A percentile compares a stretch with the other conserved stretches of the same genome.
These are phyloP conservation scores for Stegodyphus dumicola DNA, from an alignment of 1,140 invertebrate genomes.

Conservation along the genomic window DNA sequence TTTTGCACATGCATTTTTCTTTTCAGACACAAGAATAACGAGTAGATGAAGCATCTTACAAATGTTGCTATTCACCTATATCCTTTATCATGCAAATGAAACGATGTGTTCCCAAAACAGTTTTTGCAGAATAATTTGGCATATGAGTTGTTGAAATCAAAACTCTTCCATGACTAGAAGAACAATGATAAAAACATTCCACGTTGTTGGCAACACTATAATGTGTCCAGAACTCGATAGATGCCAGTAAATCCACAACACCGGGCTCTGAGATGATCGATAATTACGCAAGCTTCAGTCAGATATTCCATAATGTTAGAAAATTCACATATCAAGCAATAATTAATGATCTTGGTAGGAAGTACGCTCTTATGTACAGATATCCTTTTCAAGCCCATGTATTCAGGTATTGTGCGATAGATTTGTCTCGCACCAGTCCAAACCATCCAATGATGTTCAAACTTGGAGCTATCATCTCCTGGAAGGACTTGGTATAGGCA, in stretches of 20 bases:
- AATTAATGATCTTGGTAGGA: constrained; percentile 67
- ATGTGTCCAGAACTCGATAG: constrained; percentile 27
- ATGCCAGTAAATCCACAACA: constrained; percentile 78
- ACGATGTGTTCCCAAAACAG: too few species aligned
- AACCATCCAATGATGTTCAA: constrained; percentile 55
- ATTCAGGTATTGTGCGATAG: constrained; percentile 26
- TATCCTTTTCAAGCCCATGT: constrained; percentile 44
- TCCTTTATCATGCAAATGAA: too few species aligned
- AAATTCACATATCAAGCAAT: constrained; percentile 89
- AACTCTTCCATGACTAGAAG: too few species aligned
- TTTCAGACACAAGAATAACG: too few species aligned
- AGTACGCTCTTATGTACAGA: constrained; percentile 43
- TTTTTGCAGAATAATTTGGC: too few species aligned
- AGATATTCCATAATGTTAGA: constrained; percentile 87
- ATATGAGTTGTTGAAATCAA: too few species aligned
- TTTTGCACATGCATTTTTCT: too few species aligned
- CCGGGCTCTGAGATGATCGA: constrained; percentile 85
- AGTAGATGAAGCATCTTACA: too few species aligned
- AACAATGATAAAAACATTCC: too few species aligned
- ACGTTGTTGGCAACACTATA: constrained; percentile 1
- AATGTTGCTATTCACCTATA: too few species aligned
- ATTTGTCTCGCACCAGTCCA: constrained; percentile 51
- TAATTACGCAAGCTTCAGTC: constrained; percentile 83
- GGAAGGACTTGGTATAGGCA: constrained; percentile 48
- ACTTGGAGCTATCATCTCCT: constrained; percentile 30